Conservation (phyloP, 2,888 invertebrate genomes). For the Podabrus alpinus region DNA sequence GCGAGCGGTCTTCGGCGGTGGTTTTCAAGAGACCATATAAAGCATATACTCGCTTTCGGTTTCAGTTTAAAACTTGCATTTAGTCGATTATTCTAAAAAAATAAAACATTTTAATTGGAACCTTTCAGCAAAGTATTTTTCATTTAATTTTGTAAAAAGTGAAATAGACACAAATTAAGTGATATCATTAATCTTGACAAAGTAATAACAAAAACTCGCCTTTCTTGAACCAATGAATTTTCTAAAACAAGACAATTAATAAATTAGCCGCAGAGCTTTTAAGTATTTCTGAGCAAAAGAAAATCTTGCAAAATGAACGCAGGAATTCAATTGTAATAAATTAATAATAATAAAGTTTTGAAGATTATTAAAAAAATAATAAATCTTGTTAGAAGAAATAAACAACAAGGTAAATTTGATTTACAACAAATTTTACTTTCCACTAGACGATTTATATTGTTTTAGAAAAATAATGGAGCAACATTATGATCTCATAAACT, state of each 20-base stretch:
- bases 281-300: not conserved
- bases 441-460: not conserved
- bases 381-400: not conserved
- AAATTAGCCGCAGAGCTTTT: not conserved
- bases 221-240: not conserved
- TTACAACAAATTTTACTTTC: not conserved
- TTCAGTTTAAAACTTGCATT: too few species aligned
- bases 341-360: not conserved
- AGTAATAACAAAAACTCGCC: not conserved
- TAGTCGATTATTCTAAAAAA: not conserved
- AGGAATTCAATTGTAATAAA: not conserved
- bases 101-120: not conserved
- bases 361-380: not conserved
- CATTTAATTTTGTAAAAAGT: not conserved
- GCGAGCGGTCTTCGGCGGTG: not conserved
- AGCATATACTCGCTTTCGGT: too few species aligned
- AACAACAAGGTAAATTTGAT: not conserved
- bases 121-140: not conserved
- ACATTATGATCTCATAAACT: slow-evolving; percentile 20
- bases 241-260: not conserved
- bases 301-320: not conserved
- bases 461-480: not conserved
- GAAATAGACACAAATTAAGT: not conserved
- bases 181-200: not conserved
- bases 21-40: not conserved